phyloP scores from a whole-genome alignment of 35 echinoderm and acorn worm species.

The Chiridota heheva region DNA sequence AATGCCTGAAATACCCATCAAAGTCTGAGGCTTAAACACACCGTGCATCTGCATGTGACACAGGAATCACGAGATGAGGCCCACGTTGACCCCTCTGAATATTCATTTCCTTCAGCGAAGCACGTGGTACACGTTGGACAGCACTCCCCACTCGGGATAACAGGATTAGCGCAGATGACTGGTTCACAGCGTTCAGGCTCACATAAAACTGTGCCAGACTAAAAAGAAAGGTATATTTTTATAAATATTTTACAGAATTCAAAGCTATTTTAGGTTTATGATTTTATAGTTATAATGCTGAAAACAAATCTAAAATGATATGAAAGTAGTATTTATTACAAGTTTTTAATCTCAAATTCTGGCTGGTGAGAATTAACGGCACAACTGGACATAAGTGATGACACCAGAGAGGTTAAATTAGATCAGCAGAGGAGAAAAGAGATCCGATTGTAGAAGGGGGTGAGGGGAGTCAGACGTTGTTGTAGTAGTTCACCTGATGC shows the following conservation, averaged over 20 bases:
- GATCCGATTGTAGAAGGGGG: too few relatives aligned
- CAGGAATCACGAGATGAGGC: neutral
- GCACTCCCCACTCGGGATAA: constrained; percentile 59
- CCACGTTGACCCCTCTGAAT: neutral
- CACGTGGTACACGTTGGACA: constrained; percentile 64
- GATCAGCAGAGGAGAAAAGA: too few relatives aligned
- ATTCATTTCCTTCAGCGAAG: constrained; percentile 19
- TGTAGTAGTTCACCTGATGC: too few relatives aligned
- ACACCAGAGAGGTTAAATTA: neutral
- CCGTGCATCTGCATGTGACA: constrained; percentile 46
- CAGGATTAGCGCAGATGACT: constrained; percentile 47
- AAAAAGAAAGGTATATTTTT: constrained; percentile 19
- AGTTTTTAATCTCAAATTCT: neutral
- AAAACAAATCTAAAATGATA: neutral
- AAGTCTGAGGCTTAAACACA: constrained; percentile 20
- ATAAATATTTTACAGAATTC: neutral
- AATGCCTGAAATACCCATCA: neutral
- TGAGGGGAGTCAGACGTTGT: too few relatives aligned
- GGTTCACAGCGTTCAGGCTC: constrained; percentile 43
- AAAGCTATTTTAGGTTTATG: neutral
- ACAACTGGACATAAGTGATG: neutral
- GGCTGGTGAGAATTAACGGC: neutral
- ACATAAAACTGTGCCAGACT: constrained; percentile 69
- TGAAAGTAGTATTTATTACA: neutral
- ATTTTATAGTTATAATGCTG: neutral